Evolutionary conservation across 35 echinoderm and acorn worm species (phyloP).

Genomic region (Stichopus chloronotus): DNA sequence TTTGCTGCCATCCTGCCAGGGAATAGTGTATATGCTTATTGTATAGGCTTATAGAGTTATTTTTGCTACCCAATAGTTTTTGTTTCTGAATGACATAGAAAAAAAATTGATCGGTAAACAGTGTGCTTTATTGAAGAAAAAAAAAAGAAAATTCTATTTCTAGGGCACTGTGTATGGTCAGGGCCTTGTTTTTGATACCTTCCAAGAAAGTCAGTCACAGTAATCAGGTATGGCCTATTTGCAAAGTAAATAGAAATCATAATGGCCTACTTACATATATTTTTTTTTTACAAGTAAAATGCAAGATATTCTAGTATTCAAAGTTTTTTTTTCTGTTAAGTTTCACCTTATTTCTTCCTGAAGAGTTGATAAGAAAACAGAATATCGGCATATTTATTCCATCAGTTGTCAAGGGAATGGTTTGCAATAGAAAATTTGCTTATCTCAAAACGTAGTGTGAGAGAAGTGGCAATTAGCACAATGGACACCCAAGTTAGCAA

Average conservation of each 20-base stretch:
- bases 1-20: conserved; percentile 49
- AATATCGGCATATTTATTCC: conserved; percentile 35
- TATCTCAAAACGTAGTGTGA: neutral
- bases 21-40: conserved; percentile 56
- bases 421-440: conserved; percentile 19
- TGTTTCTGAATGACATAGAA: conserved; percentile 28
- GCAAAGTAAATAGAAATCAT: neutral
- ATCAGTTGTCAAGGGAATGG: neutral
- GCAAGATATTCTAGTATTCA: conserved; percentile 43
- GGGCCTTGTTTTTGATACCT: neutral
- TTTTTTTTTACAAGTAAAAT: neutral
- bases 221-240: neutral
- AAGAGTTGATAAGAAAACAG: conserved; percentile 8
- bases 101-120: conserved; percentile 48
- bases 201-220: neutral
- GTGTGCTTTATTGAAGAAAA: conserved; percentile 34
- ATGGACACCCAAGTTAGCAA: neutral
- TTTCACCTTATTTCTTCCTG: conserved; percentile 13
- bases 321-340: conserved; percentile 27
- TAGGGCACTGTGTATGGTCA: conserved; percentile 2
- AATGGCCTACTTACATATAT: neutral
- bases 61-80: conserved; percentile 62
- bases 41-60: conserved; percentile 58
- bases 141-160: conserved; percentile 13
- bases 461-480: neutral